Base-by-base conservation (phyloP, 2,797 vertebrate species). In the Myotis vivesi region DNA sequence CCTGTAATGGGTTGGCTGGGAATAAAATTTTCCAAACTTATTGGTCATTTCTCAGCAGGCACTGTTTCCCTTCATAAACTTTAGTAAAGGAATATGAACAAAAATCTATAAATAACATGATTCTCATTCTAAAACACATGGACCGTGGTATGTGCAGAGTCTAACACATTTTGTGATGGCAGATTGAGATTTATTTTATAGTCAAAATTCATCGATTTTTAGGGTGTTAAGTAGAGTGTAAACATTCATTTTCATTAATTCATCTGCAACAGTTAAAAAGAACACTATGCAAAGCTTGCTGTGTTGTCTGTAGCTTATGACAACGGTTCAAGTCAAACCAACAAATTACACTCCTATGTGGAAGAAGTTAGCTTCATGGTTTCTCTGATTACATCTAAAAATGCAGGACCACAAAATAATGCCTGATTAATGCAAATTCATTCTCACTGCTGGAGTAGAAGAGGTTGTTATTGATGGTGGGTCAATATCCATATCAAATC, bases 241-340 rank as follows among this genome's bases (percentile, higher is more conserved):
- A 96, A 91, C 53, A 93, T 86, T 97, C 36, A n/a, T 53, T 87
- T 89, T 87, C 72, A 87, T 93, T 94, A 96, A 92, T 81, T 89
- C 30, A 75, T 23, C 46, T 25, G 13, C 41, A 88, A 88, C 30
- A 49, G 19, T 68, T 72, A 77, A 95, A 91, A 95, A 89, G 38
- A 83, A 44, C 51, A 28, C 20, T 64, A 36, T 30, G 4, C 73
- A 95, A 92, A 79, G 20, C 68, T 87, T 46, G 28, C 25, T 82
- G 73, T 46, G 4, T 36, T 83, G 38, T 92, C 62, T 68, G 7
- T 46, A 88, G 77, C 28, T 93, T 87, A 89, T 62, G 57, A 91
- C 66, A 76, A 71, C 16, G 41, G 38, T 89, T 95, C 51, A 94
- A 69, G 66, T 77, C 23, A 93, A 93, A 90, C 28, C 22, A 92